phyloP scores from a whole-genome alignment of 2,888 invertebrate species.

The Argyra leucocephala region DNA sequence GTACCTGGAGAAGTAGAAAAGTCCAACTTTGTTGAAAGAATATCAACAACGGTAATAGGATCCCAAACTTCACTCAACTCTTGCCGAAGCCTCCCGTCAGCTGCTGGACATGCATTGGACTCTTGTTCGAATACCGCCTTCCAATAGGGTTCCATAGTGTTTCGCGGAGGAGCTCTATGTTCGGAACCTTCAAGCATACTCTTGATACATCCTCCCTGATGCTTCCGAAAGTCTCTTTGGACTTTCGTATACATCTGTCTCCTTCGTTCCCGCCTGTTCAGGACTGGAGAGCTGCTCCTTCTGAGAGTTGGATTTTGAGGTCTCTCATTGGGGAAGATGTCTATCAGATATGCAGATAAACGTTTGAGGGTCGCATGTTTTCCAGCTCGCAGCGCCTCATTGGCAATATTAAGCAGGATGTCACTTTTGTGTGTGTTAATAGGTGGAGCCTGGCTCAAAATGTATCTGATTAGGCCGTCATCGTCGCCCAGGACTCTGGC shows the following conservation, averaged over 20 bases:
- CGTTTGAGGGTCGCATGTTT: background rate
- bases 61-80: background rate
- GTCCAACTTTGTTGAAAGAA: background rate
- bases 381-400: background rate
- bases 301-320: background rate
- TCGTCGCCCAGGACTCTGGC: background rate
- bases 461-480: background rate
- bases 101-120: no score
- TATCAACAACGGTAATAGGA: background rate
- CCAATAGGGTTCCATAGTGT: background rate
- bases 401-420: background rate
- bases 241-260: no score
- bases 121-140: background rate
- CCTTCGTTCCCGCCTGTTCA: no score
- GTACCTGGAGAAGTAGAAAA: background rate
- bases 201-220: slow-evolving; percentile 7
- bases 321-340: background rate
- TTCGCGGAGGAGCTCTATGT: background rate
- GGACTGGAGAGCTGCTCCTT: no score
- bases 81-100: background rate
- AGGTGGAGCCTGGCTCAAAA: background rate
- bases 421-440: background rate
- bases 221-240: background rate
- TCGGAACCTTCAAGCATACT: background rate
- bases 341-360: background rate